Percentiles rank a stretch among this genome's conserved stretches.
Evolutionary conservation across 2,888 invertebrate genomes (phyloP).

Genomic region (Epinotia ramella): DNA sequence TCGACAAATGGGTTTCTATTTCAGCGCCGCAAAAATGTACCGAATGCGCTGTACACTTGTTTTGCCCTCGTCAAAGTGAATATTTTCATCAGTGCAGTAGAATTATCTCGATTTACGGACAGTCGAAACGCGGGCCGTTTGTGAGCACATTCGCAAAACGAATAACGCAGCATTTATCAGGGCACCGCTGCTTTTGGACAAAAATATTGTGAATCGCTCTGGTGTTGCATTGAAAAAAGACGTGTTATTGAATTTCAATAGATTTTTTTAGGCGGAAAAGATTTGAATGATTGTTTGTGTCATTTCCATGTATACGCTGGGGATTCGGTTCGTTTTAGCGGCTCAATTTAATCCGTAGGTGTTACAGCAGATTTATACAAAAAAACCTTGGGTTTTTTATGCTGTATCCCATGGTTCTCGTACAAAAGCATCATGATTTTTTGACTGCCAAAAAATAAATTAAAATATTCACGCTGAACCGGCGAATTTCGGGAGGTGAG

Average conservation of each 20-base stretch:
- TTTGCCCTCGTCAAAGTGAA: conserved; percentile 48
- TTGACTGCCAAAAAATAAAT: background rate
- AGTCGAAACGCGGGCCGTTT: conserved; percentile 47
- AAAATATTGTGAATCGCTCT: conserved; percentile 39
- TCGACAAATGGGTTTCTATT: conserved; percentile 44
- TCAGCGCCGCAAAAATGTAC: conserved; percentile 45
- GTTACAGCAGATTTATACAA: conserved; percentile 1
- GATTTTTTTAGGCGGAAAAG: conserved; percentile 26
- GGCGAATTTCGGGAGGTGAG: conserved; percentile 5
- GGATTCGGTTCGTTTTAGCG: conserved; percentile 13
- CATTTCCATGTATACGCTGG: conserved; percentile 10
- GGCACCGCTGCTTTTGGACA: conserved; percentile 37
- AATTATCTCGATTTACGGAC: conserved; percentile 49
- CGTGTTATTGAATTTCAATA: conserved; percentile 35
- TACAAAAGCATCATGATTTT: background rate
- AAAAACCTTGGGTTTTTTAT: background rate
- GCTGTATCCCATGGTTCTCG: background rate
- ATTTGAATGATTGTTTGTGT: conserved; percentile 31
- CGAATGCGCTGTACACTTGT: conserved; percentile 46
- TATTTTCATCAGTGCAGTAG: conserved; percentile 51
- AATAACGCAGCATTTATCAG: conserved; percentile 51
- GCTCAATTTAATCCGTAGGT: conserved; percentile 5
- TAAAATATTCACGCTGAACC: conserved; percentile 5
- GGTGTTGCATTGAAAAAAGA: conserved; percentile 35
- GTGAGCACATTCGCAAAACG: conserved; percentile 53